phyloP scores from a whole-genome alignment of 2,888 invertebrate species.

The Seladonia tumulorum region DNA sequence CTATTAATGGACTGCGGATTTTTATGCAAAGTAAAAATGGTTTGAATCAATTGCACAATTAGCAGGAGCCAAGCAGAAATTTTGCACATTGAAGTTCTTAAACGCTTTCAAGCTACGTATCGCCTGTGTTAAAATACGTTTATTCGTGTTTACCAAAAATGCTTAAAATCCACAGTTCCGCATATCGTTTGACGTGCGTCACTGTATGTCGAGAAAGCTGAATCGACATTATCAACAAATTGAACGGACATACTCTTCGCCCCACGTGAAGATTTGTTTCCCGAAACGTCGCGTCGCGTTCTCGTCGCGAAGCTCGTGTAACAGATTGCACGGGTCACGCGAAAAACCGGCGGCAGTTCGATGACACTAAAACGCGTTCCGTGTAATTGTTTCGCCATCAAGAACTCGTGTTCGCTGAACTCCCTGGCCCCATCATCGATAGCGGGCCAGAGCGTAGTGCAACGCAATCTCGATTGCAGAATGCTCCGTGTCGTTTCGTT shows the following conservation, averaged over 20 bases:
- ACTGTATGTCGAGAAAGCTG: too few relatives aligned
- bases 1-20: too few relatives aligned
- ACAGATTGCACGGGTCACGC: constrained; percentile 5
- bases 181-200: too few relatives aligned
- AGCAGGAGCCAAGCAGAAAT: too few relatives aligned
- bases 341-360: constrained; percentile 20
- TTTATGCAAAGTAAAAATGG: too few relatives aligned
- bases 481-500: constrained; percentile 41
- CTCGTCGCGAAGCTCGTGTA: neutral
- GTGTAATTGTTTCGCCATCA: constrained; percentile 61
- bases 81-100: too few relatives aligned
- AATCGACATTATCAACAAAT: neutral
- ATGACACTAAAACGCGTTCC: constrained; percentile 51
- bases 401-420: constrained; percentile 47
- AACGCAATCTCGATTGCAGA: constrained; percentile 49
- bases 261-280: neutral
- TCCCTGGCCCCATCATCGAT: constrained; percentile 50
- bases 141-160: too few relatives aligned
- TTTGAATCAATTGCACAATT: too few relatives aligned
- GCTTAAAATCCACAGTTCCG: too few relatives aligned
- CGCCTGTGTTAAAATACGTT: too few relatives aligned
- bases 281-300: neutral
- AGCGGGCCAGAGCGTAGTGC: constrained; percentile 26
- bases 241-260: neutral
- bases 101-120: too few relatives aligned